Percentiles rank a stretch among this genome's conserved stretches.
Evolutionary conservation across 2,888 invertebrate genomes (phyloP).

Genomic region (Melangyna quadrimaculata): DNA sequence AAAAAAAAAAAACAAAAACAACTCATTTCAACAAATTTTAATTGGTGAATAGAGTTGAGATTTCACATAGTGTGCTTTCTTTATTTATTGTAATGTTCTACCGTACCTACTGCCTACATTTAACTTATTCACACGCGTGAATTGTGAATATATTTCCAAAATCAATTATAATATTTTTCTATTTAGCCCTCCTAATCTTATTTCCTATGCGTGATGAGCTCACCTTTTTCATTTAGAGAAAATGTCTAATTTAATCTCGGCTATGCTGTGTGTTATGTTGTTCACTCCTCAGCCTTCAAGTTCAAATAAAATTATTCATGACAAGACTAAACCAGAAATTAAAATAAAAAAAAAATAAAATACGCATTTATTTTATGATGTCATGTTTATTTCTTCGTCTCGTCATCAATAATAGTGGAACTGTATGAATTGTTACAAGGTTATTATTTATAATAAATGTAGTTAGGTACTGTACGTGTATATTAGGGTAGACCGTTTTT

Average conservation of each 20-base stretch:
- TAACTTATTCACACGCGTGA: not conserved
- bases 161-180: not conserved
- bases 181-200: not conserved
- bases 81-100: not conserved
- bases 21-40: not conserved
- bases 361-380: not conserved
- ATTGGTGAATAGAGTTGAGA: not conserved
- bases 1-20: not conserved
- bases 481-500: no score
- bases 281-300: not conserved
- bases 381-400: not conserved
- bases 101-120: no score
- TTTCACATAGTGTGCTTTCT: not conserved
- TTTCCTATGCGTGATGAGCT: not conserved
- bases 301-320: not conserved
- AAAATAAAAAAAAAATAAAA: not conserved
- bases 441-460: no score
- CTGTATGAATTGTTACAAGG: not conserved
- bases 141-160: not conserved
- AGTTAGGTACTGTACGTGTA: no score
- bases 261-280: not conserved
- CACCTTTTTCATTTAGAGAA: not conserved
- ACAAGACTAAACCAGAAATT: not conserved
- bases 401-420: not conserved
- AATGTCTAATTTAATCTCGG: not conserved